Evolutionary conservation across 2,888 invertebrate genomes (phyloP).

Genomic region (Ormyrus rosae): DNA sequence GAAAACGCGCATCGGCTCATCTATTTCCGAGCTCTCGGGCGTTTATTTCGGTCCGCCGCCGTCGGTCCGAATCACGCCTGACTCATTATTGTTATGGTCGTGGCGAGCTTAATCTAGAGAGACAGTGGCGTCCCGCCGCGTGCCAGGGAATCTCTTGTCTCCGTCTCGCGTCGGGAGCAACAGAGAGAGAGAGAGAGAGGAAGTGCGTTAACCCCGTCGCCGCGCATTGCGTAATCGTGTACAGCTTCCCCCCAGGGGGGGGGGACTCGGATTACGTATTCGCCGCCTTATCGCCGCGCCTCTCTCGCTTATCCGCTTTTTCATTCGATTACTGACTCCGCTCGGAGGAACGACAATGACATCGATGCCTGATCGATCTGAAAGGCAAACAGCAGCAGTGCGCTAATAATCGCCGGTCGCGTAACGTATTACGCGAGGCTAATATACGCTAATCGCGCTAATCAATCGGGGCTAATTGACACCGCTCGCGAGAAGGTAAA

Average conservation of each 20-base stretch:
- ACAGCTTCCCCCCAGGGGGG: not conserved
- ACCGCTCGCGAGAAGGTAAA: too few species aligned
- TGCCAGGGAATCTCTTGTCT: not conserved
- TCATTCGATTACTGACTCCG: not conserved
- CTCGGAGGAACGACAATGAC: not conserved
- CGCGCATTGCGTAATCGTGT: not conserved
- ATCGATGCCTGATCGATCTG: not conserved
- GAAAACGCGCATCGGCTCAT: too few species aligned
- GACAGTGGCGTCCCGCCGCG: too few species aligned
- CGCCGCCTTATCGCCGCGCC: not conserved
- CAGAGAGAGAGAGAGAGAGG: not conserved
- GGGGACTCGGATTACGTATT: not conserved
- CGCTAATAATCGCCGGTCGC: not conserved
- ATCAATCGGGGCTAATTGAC: slow-evolving; percentile 5
- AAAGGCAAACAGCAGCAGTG: not conserved
- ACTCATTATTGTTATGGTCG: slow-evolving; percentile 35
- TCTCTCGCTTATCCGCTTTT: not conserved
- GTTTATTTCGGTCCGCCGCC: not conserved
- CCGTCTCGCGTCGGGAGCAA: not conserved
- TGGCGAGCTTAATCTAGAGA: too few species aligned
- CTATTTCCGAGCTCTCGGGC: too few species aligned
- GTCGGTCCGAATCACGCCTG: not conserved
- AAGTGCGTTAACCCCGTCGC: not conserved
- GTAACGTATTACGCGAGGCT: not conserved
- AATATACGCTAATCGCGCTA: not conserved